Base-by-base conservation (phyloP, 2,888 invertebrate species). In the Himalopsyche anomala region DNA sequence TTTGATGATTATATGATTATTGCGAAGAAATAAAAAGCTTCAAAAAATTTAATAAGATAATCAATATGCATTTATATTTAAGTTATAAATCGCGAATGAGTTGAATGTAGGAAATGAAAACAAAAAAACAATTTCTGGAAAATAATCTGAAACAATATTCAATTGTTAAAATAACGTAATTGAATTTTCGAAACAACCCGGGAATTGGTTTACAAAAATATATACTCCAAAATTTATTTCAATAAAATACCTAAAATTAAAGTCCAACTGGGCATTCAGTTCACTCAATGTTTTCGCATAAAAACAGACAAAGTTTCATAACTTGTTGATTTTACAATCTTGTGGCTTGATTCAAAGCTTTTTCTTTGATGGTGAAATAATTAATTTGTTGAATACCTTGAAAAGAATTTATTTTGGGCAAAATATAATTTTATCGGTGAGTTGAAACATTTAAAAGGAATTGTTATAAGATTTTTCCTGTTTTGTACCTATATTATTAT, bases 221-320 rank as follows among this genome's bases (percentile, higher is more conserved):
- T 51, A 4, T 19, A 8, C 9, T 62, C 62, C 62, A 62, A 62
- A 56, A 62, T 19, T 19, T 62, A 62, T 62, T 62, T 62, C 62
- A 62, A 62, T 62, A 19, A 62, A 62, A 62, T 62, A 62, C 28
- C 62, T 62, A 62, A 62, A 62, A 19, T 19, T 19, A 9, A 28
- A 8, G 19, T 62, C 6, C 28, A 28, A 8, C 62, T n/a, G 62
- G 62, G 19, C 9, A 62, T 62, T 62, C 19, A 62, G 28, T 62
- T 62, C 28, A 62, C 62, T 62, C 19, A 62, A 62, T 62, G 62
- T 62, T 62, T 62, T 62, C n/a, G 19, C n/a, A 28, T 62, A 62
- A 62, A 62, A 62, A 62, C 62, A 62, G 62, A 62, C 62, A 62
- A 62, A 62, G 62, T 62, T 62, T 62, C 19, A 62, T 62, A 19